Evolutionary conservation across 2,113 vertebrate genomes (phyloP).

Genomic region (Thryonomys swinderianus): DNA sequence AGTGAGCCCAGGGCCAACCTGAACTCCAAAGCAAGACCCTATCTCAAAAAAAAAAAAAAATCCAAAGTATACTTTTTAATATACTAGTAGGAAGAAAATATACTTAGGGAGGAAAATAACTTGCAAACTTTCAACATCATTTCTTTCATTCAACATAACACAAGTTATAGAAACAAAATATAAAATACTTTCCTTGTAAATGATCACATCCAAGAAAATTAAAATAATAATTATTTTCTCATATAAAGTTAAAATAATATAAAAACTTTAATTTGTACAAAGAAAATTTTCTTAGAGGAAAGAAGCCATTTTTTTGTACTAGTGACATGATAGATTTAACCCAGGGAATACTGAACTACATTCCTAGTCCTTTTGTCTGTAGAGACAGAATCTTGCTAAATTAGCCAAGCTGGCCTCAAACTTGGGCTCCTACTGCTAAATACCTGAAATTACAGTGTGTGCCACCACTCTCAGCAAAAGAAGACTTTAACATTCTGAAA

Average conservation of each 20-base stretch:
- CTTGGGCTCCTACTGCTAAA: too few relatives aligned
- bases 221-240: slow-evolving; percentile 22
- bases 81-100: background rate
- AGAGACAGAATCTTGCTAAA: background rate
- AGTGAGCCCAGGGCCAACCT: too few relatives aligned
- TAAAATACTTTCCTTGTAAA: background rate
- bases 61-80: background rate
- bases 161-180: slow-evolving; percentile 36
- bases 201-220: background rate
- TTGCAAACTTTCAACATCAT: background rate
- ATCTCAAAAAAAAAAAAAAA: too few relatives aligned
- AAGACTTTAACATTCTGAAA: slow-evolving; percentile 21
- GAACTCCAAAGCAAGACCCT: too few relatives aligned
- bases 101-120: background rate
- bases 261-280: background rate
- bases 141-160: background rate
- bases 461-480: background rate
- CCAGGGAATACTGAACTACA: background rate
- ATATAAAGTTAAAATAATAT: slow-evolving; percentile 7
- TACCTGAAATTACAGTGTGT: background rate
- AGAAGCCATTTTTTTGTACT: background rate
- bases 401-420: background rate
- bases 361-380: background rate
- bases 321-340: background rate
- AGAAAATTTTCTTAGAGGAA: background rate